Evolutionary conservation across 2,797 vertebrate species (phyloP), one percentile per base, ranked within the genome.

Genomic region (Anguilla marmorata): DNA sequence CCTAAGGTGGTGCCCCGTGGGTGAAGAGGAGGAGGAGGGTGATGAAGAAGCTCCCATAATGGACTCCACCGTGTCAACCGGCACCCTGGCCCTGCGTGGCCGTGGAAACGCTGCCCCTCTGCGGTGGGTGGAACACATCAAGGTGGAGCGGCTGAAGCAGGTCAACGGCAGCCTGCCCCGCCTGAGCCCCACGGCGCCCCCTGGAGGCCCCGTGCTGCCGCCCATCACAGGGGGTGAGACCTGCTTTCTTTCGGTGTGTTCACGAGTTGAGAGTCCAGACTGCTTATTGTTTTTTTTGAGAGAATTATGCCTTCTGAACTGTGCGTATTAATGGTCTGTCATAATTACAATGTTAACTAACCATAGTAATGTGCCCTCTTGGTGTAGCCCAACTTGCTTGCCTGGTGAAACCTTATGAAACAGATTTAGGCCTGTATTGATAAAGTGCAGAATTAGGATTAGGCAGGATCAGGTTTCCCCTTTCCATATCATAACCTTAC

Each of bases 81-180:
- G 96, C 87, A 95, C 95, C 72, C 92, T 96, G 90, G 94, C 97
- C 90, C 94, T 98, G 91, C 96, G 96, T 92, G 92, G 97, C 90
- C 96, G 95, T 90, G 96, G 97, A 93, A 96, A 96, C 85, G 93
- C 96, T 90, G 92, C 94, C 76, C 93, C 95, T 0, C 93, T 96
- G 92, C 96, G 96, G 91, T 93, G 95, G 92, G 95, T 98, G 76
- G 96, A 97, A 93, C 96, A 96, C 92, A 96, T 98, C 90, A 98
- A 99, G 94, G 97, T 96, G 93, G 97, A 98, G 92, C 97, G 95
- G 92, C 95, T 99, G 91, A 98, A 95, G 95, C 96, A 95, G 3
- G 95, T 97, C 93, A 97, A 98, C 94, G 97, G 97, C 94, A 96
- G 96, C 90, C 98, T 97, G 93, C 96, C 95, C 50, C 98, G 97